These are phyloP conservation scores for Rhamnusium bicolor DNA, from an alignment of 2,888 invertebrate species.

Conservation along the genomic window DNA sequence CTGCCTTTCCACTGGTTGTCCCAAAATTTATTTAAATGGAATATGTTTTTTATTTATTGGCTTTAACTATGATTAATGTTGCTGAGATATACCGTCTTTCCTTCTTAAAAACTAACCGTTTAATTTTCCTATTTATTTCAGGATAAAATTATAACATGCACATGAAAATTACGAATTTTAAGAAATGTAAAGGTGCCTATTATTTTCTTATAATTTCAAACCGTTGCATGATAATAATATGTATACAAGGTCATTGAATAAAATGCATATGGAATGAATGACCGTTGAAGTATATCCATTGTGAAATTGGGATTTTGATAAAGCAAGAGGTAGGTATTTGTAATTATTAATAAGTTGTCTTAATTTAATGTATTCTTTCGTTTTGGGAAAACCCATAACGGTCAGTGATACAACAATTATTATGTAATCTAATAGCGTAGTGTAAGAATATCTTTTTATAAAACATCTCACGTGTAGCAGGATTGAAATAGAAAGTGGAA, in stretches of 20 bases:
- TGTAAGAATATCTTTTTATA: too few species aligned
- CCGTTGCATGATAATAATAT: neutral
- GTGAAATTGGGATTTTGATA: conserved; percentile 22
- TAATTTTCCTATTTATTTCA: neutral
- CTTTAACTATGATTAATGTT: neutral
- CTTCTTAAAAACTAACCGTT: neutral
- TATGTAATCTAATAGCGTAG: too few species aligned
- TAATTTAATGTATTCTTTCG: conserved; percentile 22
- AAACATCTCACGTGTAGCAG: neutral
- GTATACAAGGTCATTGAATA: neutral
- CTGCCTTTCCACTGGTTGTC: too few species aligned
- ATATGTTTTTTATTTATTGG: neutral
- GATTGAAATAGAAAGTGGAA: conserved; percentile 25
- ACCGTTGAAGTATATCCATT: neutral
- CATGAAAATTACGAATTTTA: too few species aligned
- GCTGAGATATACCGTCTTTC: neutral
- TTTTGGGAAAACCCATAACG: conserved; percentile 14
- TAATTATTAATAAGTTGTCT: neutral
- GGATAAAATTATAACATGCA: too few species aligned
- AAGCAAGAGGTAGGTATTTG: neutral
- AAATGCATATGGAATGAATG: neutral
- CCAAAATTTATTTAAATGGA: too few species aligned
- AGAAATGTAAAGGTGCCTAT: too few species aligned
- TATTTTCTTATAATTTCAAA: too few species aligned
- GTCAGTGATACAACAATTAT: conserved; percentile 14